Percentiles rank a stretch among this genome's conserved stretches.
Conservation (phyloP, 2,113 vertebrate species). For the Protobothrops mucrosquamatus region DNA sequence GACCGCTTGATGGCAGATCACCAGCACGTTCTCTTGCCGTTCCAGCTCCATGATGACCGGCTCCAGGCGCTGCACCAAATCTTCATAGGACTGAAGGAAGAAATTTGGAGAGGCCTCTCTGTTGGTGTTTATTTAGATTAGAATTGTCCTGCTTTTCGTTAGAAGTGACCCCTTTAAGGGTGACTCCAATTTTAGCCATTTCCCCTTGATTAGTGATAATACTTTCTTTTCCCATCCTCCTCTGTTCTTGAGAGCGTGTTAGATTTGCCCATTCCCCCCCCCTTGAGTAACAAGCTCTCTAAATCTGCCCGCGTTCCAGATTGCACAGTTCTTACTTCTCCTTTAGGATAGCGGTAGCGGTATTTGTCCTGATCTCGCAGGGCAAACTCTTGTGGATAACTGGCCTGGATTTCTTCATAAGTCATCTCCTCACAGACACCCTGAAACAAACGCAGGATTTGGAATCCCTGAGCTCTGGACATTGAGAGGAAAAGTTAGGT, state of each 20-base stretch:
- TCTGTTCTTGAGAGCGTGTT: not conserved
- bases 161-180: not conserved
- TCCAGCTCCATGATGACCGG: constrained; percentile 96
- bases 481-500: rapidly evolving
- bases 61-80: constrained; percentile 89
- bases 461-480: not conserved
- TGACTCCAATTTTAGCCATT: not conserved
- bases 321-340: constrained; percentile 75
- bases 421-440: constrained; percentile 92
- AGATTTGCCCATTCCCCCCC: not conserved
- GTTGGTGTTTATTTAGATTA: not conserved
- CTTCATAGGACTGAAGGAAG: constrained; percentile 82
- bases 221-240: not conserved
- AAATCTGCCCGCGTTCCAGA: not conserved
- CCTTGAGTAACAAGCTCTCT: not conserved
- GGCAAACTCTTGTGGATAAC: constrained; percentile 85
- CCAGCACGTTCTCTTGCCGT: constrained; percentile 88
- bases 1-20: constrained; percentile 88
- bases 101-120: not conserved
- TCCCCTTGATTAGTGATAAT: not conserved
- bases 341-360: constrained; percentile 90
- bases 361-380: constrained; percentile 92
- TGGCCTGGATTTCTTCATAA: constrained; percentile 88
- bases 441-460: constrained; percentile 55
- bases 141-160: not conserved